A percentile compares a stretch with the other conserved stretches of the same genome.
phyloP scores from a whole-genome alignment of 1,140 invertebrate species.

The Bombyx mandarina region DNA sequence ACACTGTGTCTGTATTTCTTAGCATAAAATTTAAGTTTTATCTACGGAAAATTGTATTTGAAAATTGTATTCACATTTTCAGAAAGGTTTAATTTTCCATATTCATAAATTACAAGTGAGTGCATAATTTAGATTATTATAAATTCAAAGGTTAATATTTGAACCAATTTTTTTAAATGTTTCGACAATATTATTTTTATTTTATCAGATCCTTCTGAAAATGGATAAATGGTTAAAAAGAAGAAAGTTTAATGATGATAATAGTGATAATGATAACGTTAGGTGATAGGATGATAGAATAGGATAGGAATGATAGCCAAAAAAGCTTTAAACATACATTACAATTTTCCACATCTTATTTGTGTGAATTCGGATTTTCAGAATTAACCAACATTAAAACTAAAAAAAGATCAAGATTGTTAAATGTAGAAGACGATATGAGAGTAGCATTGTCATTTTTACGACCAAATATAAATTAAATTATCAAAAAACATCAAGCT shows the following conservation, averaged over 20 bases:
- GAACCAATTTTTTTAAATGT: not conserved
- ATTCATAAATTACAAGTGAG: too few species aligned
- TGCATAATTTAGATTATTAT: too few species aligned
- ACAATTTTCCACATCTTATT: not conserved
- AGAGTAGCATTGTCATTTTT: not conserved
- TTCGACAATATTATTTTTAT: conserved; percentile 2
- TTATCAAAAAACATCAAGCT: too few species aligned
- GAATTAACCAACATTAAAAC: too few species aligned
- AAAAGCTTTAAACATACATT: not conserved
- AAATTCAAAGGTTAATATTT: too few species aligned
- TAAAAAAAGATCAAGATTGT: too few species aligned
- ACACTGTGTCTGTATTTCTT: too few species aligned
- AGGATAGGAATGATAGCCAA: not conserved
- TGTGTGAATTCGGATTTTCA: too few species aligned
- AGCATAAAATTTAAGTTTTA: not conserved
- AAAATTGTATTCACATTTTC: not conserved
- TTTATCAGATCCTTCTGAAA: not conserved
- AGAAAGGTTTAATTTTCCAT: too few species aligned
- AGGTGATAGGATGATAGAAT: not conserved
- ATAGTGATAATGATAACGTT: conserved; percentile 1
- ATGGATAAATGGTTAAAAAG: not conserved
- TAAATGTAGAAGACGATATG: too few species aligned
- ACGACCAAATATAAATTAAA: not conserved
- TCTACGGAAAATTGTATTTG: conserved; percentile 1
- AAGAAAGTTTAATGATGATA: not conserved